These are phyloP conservation scores for Enteromius treurensis DNA, from an alignment of 2,797 vertebrate genomes.

Conservation along the genomic window DNA sequence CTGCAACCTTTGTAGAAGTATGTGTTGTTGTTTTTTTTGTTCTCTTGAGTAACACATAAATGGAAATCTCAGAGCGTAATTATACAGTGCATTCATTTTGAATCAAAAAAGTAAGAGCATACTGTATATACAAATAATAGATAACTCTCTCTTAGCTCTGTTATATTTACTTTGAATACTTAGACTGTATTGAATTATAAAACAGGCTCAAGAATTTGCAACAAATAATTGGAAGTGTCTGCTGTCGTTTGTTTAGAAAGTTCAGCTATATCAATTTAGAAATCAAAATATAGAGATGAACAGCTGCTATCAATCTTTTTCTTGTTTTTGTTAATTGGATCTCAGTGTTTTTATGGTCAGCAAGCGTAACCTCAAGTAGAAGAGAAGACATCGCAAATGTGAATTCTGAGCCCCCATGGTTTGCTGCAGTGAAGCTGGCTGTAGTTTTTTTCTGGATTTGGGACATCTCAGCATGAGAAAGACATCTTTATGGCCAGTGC, in stretches of 20 bases:
- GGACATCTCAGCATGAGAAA: conserved; percentile 73
- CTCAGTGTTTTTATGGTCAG: conserved; percentile 18
- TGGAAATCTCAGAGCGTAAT: conserved; percentile 72
- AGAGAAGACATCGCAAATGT: conserved; percentile 28
- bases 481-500: conserved; percentile 76
- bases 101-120: conserved; percentile 60
- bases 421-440: conserved; percentile 55
- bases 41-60: conserved; percentile 55
- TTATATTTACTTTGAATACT: conserved; percentile 74
- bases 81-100: conserved; percentile 73
- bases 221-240: conserved; percentile 65
- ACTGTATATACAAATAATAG: conserved; percentile 62
- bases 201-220: conserved; percentile 65
- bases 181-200: conserved; percentile 69
- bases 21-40: conserved; percentile 59
- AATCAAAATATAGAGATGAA: conserved; percentile 1
- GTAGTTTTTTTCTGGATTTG: conserved; percentile 71
- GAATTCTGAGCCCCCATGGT: conserved; percentile 39
- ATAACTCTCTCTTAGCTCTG: conserved; percentile 70
- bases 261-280: conserved; percentile 52
- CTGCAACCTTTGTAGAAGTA: conserved; percentile 49
- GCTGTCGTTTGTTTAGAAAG: conserved; percentile 68
- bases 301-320: conserved; percentile 16
- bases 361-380: conserved; percentile 21
- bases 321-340: conserved; percentile 41